Percentiles rank a stretch among this genome's conserved stretches.
phyloP scores from a whole-genome alignment of 2,797 vertebrate species.

The Alca torda region DNA sequence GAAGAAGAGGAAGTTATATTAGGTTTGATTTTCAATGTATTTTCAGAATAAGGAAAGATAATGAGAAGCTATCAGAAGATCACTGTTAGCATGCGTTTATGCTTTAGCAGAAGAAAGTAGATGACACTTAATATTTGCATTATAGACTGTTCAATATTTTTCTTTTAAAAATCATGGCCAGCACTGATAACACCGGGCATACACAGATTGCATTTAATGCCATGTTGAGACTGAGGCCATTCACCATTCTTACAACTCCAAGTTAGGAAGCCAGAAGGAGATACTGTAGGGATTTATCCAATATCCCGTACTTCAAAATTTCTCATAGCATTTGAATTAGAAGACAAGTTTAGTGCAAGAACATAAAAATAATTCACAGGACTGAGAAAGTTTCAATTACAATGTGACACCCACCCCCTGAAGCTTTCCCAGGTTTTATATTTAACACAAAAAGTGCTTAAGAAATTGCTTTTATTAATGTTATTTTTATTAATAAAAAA shows the following conservation, averaged over 20 bases:
- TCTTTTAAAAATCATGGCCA: background rate
- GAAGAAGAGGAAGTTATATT: background rate
- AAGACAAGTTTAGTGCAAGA: background rate
- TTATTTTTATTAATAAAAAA: background rate
- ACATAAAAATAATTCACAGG: background rate
- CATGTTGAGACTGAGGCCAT: background rate
- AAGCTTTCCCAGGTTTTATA: background rate
- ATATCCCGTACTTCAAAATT: background rate
- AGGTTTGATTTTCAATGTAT: background rate
- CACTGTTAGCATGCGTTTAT: background rate
- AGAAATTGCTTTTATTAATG: background rate
- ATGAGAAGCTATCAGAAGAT: background rate
- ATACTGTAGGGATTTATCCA: background rate
- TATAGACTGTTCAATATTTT: accelerated
- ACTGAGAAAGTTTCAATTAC: background rate
- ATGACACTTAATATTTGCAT: background rate
- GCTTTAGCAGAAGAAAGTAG: background rate
- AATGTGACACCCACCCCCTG: background rate
- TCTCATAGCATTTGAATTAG: background rate
- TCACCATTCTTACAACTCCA: background rate
- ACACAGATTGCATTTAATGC: background rate
- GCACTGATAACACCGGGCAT: background rate
- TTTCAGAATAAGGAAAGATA: background rate
- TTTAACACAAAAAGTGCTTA: background rate
- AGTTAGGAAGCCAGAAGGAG: background rate